Percentiles rank a stretch among this genome's conserved stretches.
Conservation (phyloP, 2,888 invertebrate genomes). For the Perizoma affinitatum region DNA sequence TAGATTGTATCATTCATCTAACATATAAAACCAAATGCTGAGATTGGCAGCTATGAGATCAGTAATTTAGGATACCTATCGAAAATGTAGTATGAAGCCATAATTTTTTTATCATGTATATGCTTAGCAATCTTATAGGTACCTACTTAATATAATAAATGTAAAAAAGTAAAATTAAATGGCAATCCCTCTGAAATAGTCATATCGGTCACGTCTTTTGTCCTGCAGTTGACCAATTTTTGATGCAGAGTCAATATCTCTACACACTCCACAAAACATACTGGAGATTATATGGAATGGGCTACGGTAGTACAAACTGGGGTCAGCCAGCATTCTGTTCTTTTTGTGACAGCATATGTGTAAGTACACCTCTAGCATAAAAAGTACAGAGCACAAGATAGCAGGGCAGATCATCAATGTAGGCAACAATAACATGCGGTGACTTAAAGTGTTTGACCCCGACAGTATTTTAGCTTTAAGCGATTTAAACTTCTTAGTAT, state of each 20-base stretch:
- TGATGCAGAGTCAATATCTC: conserved; percentile 85
- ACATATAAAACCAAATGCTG: no score
- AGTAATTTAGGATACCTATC: no score
- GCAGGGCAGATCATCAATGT: conserved; percentile 84
- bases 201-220: conserved; percentile 77
- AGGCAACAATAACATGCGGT: conserved; percentile 84
- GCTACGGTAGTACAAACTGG: conserved; percentile 86
- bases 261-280: conserved; percentile 88
- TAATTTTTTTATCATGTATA: no score
- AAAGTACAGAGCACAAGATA: conserved; percentile 75
- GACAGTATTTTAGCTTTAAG: conserved; percentile 67
- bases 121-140: no score
- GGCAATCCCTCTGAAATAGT: conserved; percentile 65
- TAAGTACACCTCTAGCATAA: conserved; percentile 84
- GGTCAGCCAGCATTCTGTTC: conserved; percentile 84
- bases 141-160: no score
- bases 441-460: conserved; percentile 69
- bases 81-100: no score
- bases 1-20: no score
- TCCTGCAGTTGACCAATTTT: conserved; percentile 87
- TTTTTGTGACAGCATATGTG: conserved; percentile 88
- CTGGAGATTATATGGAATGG: conserved; percentile 88
- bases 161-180: conserved; percentile 37
- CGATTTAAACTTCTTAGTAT: conserved; percentile 63
- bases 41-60: no score